Evolutionary conservation across 2,888 invertebrate genomes (phyloP).

Genomic region (Mesorhabditis sp.): DNA sequence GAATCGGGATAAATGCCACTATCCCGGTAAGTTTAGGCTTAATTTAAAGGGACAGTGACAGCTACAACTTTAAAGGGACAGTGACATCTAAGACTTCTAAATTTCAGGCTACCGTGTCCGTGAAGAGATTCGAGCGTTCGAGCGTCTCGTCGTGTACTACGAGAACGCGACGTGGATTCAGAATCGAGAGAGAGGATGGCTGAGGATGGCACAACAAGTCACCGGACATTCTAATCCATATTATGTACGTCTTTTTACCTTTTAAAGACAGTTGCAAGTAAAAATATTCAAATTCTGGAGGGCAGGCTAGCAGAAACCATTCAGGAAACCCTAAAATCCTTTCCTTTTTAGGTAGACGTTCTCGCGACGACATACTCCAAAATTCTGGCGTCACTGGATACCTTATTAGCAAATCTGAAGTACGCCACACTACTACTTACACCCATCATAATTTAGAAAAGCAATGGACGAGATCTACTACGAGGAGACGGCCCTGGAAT

Average conservation of each 20-base stretch:
- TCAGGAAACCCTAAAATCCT: constrained; percentile 25
- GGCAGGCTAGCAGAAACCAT: constrained; percentile 32
- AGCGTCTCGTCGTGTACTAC: constrained; percentile 27
- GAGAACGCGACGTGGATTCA: constrained; percentile 41
- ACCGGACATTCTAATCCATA: not conserved
- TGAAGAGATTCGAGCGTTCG: constrained; percentile 28
- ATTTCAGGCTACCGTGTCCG: constrained; percentile 28
- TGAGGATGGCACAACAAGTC: not conserved
- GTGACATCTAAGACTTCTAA: not conserved
- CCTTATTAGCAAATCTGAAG: constrained; percentile 11
- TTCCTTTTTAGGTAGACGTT: constrained; percentile 29
- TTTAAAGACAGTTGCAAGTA: constrained; percentile 1
- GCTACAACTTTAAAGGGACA: not conserved
- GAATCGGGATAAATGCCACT: constrained; percentile 34
- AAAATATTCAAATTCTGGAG: constrained; percentile 16
- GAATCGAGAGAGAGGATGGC: constrained; percentile 20
- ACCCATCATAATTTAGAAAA: constrained; percentile 9
- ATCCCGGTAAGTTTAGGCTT: constrained; percentile 21
- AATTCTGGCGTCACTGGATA: constrained; percentile 28
- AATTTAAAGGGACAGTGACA: not conserved
- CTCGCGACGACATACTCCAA: constrained; percentile 25
- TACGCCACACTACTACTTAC: not conserved
- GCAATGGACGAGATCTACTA: constrained; percentile 26
- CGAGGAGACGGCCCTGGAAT: constrained; percentile 26
- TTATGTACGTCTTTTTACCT: not conserved